phyloP scores from a whole-genome alignment of 2,888 invertebrate genomes.

The Priocnemis perturbator region DNA sequence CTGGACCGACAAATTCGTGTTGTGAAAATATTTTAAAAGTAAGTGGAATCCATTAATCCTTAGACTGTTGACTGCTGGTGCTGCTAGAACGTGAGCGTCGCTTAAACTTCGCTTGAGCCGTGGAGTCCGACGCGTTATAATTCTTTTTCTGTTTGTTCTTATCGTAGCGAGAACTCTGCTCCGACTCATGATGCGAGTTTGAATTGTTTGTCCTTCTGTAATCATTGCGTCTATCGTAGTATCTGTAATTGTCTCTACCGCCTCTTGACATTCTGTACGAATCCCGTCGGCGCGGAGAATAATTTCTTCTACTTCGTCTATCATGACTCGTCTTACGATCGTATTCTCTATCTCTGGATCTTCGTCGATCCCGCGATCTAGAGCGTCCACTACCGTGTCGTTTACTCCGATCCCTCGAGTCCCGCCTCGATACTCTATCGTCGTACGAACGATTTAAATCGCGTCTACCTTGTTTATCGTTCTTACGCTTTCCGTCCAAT shows the following conservation, averaged over 20 bases:
- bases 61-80: slow-evolving; percentile 66
- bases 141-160: slow-evolving; percentile 48
- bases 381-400: slow-evolving; percentile 62
- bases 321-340: slow-evolving; percentile 63
- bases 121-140: slow-evolving; percentile 41
- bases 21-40: background rate
- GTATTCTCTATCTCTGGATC: slow-evolving; percentile 62
- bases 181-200: slow-evolving; percentile 49
- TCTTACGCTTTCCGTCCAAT: slow-evolving; percentile 42
- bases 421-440: slow-evolving; percentile 57
- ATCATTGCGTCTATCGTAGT: slow-evolving; percentile 59
- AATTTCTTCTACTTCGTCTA: slow-evolving; percentile 56
- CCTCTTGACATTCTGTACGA: slow-evolving; percentile 55
- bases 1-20: slow-evolving; percentile 1
- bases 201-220: slow-evolving; percentile 54
- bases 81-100: slow-evolving; percentile 67
- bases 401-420: slow-evolving; percentile 62
- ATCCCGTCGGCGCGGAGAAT: slow-evolving; percentile 63
- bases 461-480: slow-evolving; percentile 47
- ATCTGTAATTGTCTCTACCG: slow-evolving; percentile 55
- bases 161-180: slow-evolving; percentile 41
- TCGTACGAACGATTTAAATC: slow-evolving; percentile 55
- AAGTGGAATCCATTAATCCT: slow-evolving; percentile 50
- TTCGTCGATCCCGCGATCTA: slow-evolving; percentile 66
- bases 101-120: slow-evolving; percentile 63